Base-by-base conservation (phyloP, 2,797 vertebrate species). In the Thaleichthys pacificus region DNA sequence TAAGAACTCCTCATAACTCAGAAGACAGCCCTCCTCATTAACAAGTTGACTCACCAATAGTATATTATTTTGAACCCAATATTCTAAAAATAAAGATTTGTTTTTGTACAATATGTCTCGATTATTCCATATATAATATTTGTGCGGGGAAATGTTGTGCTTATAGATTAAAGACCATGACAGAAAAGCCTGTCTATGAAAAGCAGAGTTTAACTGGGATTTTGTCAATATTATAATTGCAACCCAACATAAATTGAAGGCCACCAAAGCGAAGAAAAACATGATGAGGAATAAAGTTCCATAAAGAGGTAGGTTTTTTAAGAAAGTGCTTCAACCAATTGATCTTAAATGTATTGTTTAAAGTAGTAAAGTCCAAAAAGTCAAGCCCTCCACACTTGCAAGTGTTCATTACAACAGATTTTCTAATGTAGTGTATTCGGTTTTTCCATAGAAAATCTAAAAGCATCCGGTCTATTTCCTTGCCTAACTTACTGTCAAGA, bases 311-410 rank as follows among this genome's bases (percentile, higher is more conserved):
- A 21, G 66, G 8, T 8, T 65, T 65, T 32, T 62, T 62, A 14
- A 62, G 22, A 62, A 24, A 62, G 6, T 67, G 65, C 15, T 67
- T 67, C 1, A 32, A 9, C 66, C 66, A 57, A 9, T 68, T 68
- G 5, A 62, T 28, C 26, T 28, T 28, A 28, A 28, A 28, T 28
- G 26, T 28, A 28, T 28, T 28, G 26, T 28, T 3, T 28, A 28
- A 28, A 28, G 26, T 28, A 28, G 26, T 28, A 2, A 28, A 28
- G 26, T 28, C 26, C 26, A 56, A 19, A 58, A 30, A 47, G 49
- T 66, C 2, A 5, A 47, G 8, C 9, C 35, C 35, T 4, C 38
- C 21, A 66, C 11, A 12, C 9, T 66, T 5, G 24, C 24, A 61
- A 7, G 6, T 66, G 11, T 47, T 66, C 64, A 66, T 42, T 6